Conservation (phyloP, 1,140 invertebrate species). For the Calephelis virginiensis region DNA sequence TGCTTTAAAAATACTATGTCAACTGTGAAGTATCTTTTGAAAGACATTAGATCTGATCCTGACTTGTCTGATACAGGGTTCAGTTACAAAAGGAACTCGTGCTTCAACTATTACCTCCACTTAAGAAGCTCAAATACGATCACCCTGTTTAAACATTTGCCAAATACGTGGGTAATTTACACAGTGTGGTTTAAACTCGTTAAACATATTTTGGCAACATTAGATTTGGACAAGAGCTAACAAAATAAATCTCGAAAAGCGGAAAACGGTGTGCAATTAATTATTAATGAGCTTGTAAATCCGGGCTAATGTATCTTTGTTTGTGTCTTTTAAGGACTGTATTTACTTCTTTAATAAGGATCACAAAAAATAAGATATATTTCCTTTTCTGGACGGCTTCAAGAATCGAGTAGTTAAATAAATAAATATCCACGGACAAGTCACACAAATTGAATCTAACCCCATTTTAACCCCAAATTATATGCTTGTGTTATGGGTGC, state of each 20-base stretch:
- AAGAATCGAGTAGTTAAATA: too few species aligned
- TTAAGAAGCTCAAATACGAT: constrained; percentile 60
- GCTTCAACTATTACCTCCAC: constrained; percentile 60
- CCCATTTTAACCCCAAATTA: too few species aligned
- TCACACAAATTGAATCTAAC: too few species aligned
- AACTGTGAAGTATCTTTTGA: neutral
- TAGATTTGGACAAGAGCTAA: constrained; percentile 41
- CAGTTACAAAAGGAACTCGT: constrained; percentile 54
- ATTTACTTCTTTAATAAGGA: constrained; percentile 4
- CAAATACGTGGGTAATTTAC: constrained; percentile 29
- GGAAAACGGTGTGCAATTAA: constrained; percentile 60
- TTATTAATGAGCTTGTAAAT: constrained; percentile 62
- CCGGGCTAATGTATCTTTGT: constrained; percentile 25
- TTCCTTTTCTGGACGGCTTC: too few species aligned
- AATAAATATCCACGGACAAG: too few species aligned
- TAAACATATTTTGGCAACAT: constrained; percentile 32
- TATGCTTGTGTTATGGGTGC: too few species aligned
- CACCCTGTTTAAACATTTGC: constrained; percentile 58
- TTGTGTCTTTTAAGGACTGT: neutral
- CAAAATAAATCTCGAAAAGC: constrained; percentile 55
- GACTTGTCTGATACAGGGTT: constrained; percentile 47
- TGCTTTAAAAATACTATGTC: neutral
- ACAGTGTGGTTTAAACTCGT: constrained; percentile 30
- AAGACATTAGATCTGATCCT: constrained; percentile 36
- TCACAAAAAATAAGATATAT: neutral